Evolutionary conservation across 1,140 invertebrate species (phyloP).

Genomic region (Amyelois transitella): DNA sequence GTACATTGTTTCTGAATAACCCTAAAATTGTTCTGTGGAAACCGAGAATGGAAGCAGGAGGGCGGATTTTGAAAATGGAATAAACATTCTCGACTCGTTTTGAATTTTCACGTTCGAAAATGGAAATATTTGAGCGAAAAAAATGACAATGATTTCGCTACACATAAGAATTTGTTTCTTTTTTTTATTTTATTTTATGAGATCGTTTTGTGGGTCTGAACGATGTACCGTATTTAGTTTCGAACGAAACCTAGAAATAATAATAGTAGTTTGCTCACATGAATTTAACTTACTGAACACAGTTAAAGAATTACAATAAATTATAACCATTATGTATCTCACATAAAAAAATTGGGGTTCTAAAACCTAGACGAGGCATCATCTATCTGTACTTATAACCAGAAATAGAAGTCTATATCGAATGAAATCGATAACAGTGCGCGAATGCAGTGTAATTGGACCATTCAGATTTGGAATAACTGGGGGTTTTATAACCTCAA

Average conservation of each 20-base stretch:
- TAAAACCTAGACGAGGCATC: too few relatives aligned
- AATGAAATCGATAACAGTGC: not conserved
- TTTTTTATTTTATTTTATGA: too few relatives aligned
- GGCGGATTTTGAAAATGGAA: not conserved
- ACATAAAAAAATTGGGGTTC: too few relatives aligned
- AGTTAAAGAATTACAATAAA: too few relatives aligned
- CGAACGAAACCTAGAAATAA: too few relatives aligned
- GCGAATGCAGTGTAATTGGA: not conserved
- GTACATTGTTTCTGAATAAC: slow-evolving; percentile 9
- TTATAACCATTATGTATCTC: too few relatives aligned
- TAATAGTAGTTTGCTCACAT: too few relatives aligned
- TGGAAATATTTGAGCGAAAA: not conserved
- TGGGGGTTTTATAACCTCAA: slow-evolving; percentile 17
- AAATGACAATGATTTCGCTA: not conserved
- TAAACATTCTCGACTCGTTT: not conserved
- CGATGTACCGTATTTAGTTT: too few relatives aligned
- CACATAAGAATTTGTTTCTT: not conserved
- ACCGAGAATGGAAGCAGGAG: not conserved
- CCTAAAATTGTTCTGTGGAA: not conserved
- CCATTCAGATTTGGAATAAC: not conserved
- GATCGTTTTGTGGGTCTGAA: not conserved
- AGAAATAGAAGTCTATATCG: not conserved
- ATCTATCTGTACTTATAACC: too few relatives aligned
- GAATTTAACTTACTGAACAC: too few relatives aligned
- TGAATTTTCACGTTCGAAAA: not conserved